phyloP scores from a whole-genome alignment of 2,113 vertebrate genomes.

The Tympanuchus pallidicinctus region DNA sequence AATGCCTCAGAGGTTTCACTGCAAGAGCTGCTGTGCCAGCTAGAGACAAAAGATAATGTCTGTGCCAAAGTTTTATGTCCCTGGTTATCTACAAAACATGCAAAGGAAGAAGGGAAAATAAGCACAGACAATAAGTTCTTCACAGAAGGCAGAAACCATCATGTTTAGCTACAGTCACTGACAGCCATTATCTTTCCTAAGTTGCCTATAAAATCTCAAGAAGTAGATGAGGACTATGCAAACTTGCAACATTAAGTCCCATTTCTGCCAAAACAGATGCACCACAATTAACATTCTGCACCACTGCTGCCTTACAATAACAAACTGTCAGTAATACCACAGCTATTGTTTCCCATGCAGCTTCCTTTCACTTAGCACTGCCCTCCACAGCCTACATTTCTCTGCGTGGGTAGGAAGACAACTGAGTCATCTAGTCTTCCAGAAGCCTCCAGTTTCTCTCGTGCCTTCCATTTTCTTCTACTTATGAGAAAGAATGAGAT shows the following conservation, averaged over 20 bases:
- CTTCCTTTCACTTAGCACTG: not conserved
- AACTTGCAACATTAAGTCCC: not conserved
- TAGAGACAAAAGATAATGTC: not conserved
- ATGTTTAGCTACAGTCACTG: not conserved
- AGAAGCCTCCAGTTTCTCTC: constrained; percentile 1
- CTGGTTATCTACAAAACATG: not conserved
- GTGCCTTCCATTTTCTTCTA: not conserved
- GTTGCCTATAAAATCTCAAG: not conserved
- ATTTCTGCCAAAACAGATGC: not conserved
- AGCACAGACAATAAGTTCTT: not conserved
- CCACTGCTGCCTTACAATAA: not conserved
- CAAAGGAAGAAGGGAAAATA: not conserved
- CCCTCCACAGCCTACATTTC: not conserved
- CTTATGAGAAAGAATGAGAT: not conserved
- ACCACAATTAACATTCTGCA: not conserved
- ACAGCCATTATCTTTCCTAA: not conserved
- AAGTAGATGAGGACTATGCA: not conserved
- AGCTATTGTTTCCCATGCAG: not conserved
- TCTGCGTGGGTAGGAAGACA: not conserved
- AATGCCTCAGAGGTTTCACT: not conserved
- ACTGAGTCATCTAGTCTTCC: constrained; percentile 2
- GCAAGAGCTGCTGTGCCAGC: not conserved
- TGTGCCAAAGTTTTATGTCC: fast-evolving
- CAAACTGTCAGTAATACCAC: not conserved
- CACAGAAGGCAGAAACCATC: not conserved